Conservation (phyloP, 2,113 vertebrate genomes). For the Elachura formosa region DNA sequence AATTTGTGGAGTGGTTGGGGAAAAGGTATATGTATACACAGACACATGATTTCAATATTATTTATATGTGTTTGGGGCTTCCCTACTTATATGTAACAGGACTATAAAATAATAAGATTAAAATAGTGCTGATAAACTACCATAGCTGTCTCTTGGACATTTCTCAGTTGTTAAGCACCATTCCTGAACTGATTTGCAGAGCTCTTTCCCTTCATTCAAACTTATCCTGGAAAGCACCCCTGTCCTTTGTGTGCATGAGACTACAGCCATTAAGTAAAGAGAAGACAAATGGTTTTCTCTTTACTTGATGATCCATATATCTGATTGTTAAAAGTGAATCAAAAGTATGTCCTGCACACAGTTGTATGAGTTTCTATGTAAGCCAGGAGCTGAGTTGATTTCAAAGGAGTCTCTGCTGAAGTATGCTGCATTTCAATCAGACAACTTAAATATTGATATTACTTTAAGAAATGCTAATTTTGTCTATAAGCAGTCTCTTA, state of each 20-base stretch:
- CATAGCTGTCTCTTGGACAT: background rate
- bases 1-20: background rate
- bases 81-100: background rate
- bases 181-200: background rate
- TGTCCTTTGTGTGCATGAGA: background rate
- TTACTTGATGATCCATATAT: background rate
- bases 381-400: background rate
- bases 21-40: background rate
- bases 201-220: background rate
- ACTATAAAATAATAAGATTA: background rate
- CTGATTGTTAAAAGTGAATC: background rate
- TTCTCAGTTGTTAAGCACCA: background rate
- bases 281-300: background rate
- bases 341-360: background rate
- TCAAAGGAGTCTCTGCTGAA: background rate
- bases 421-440: background rate
- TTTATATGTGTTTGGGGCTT: background rate
- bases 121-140: slow-evolving; percentile 3
- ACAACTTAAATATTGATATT: background rate
- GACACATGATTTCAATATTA: background rate
- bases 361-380: background rate
- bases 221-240: background rate
- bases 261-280: background rate
- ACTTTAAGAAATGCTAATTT: background rate
- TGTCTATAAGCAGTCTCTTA: background rate